phyloP scores from a whole-genome alignment of 2,113 vertebrate genomes.

The Aepyceros melampus region DNA sequence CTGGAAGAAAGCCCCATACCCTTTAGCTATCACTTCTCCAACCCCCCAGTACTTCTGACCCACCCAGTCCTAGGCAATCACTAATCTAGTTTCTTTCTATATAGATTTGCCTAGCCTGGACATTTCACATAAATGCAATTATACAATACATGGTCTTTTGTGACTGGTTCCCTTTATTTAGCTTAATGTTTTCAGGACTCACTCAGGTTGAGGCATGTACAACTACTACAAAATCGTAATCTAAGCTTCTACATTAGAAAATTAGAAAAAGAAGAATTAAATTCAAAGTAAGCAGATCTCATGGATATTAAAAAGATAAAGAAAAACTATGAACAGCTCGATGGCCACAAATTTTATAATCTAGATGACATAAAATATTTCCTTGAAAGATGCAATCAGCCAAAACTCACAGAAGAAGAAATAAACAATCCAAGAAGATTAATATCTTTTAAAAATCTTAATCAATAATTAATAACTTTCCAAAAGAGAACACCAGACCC shows the following conservation, averaged over 20 bases:
- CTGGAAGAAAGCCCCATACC: neutral
- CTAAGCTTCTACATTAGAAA: neutral
- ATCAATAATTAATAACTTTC: neutral
- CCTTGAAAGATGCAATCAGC: neutral
- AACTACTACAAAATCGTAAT: neutral
- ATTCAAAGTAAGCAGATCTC: neutral
- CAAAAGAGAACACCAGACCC: neutral
- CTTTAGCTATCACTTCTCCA: neutral
- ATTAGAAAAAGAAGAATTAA: neutral
- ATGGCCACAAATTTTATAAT: neutral
- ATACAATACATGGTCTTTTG: neutral
- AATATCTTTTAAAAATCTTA: neutral
- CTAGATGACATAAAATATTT: neutral
- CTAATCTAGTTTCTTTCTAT: neutral
- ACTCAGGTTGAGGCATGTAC: neutral
- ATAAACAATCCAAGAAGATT: neutral
- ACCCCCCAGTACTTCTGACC: accelerated
- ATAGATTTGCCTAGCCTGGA: neutral
- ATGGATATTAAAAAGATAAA: neutral
- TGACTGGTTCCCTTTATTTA: neutral
- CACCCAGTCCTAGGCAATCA: neutral
- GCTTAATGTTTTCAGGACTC: neutral
- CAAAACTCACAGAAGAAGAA: neutral
- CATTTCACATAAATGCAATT: neutral
- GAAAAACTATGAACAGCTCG: neutral